phyloP scores from a whole-genome alignment of 2,797 vertebrate species.

The Thalassophryne amazonica region DNA sequence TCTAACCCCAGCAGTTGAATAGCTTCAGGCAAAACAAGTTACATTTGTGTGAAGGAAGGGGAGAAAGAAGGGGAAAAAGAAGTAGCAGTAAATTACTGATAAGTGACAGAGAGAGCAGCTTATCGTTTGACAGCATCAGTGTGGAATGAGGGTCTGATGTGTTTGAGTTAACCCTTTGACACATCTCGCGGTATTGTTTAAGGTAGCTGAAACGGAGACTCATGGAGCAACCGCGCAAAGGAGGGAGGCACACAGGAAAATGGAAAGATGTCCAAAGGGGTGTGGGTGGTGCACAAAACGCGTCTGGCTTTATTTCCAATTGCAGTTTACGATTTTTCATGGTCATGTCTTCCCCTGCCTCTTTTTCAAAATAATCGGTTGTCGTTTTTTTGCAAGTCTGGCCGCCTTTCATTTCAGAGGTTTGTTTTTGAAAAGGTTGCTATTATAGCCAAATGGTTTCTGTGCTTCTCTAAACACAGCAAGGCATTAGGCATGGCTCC shows the following conservation, averaged over 20 bases:
- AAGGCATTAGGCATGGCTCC: conserved; percentile 77
- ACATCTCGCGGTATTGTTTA: conserved; percentile 69
- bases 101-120: conserved; percentile 70
- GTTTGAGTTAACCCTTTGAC: conserved; percentile 77
- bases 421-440: conserved; percentile 78
- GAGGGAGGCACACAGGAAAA: conserved; percentile 23
- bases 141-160: conserved; percentile 77
- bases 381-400: conserved; percentile 62
- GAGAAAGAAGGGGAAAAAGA: conserved; percentile 43
- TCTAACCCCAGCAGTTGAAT: conserved; percentile 47
- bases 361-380: conserved; percentile 73
- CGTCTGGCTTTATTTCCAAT: conserved; percentile 69
- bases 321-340: conserved; percentile 76
- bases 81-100: conserved; percentile 75
- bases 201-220: conserved; percentile 43
- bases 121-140: conserved; percentile 77
- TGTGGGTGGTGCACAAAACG: conserved; percentile 32
- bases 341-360: conserved; percentile 64
- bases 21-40: conserved; percentile 61
- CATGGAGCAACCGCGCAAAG: conserved; percentile 28
- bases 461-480: conserved; percentile 79
- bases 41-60: conserved; percentile 55
- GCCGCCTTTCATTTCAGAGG: conserved; percentile 72
- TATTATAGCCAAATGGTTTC: conserved; percentile 80
- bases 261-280: conserved; percentile 25